phyloP scores from a whole-genome alignment of 2,888 invertebrate genomes.

The Lepidonotus clava region DNA sequence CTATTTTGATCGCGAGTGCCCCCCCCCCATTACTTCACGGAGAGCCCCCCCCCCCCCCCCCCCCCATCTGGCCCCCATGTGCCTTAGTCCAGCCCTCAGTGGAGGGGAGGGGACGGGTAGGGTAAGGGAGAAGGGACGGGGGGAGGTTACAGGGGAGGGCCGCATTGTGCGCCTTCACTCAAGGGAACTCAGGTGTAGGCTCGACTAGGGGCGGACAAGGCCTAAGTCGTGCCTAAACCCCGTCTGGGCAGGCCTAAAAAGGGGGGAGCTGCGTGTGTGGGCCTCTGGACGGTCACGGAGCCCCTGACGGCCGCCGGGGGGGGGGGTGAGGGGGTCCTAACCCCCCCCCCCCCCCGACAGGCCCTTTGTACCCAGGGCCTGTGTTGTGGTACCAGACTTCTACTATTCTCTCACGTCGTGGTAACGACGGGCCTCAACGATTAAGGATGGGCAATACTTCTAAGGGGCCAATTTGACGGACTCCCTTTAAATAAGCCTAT shows the following conservation, averaged over 20 bases:
- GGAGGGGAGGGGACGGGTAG: too few relatives aligned
- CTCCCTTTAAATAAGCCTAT: too few relatives aligned
- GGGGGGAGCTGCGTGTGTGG: conserved; percentile 30
- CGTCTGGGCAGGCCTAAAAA: background rate
- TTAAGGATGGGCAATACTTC: too few relatives aligned
- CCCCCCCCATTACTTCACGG: too few relatives aligned
- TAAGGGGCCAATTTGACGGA: too few relatives aligned
- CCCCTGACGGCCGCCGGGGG: background rate
- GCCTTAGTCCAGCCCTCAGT: background rate
- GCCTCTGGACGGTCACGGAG: background rate
- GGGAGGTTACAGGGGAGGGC: too few relatives aligned
- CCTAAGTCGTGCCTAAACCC: conserved; percentile 6
- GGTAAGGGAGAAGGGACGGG: too few relatives aligned
- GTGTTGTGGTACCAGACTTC: too few relatives aligned
- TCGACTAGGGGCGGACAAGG: background rate
- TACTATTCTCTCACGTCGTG: too few relatives aligned
- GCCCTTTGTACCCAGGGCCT: too few relatives aligned
- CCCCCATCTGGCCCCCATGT: conserved; percentile 38
- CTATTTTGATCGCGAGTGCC: too few relatives aligned
- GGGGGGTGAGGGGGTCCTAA: background rate
- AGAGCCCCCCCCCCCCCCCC: background rate
- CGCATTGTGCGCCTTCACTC: conserved; percentile 25
- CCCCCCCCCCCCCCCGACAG: background rate
- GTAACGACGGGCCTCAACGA: too few relatives aligned
- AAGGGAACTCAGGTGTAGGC: background rate